Conservation (phyloP, 2,797 vertebrate genomes). For the Podarcis siculus region DNA sequence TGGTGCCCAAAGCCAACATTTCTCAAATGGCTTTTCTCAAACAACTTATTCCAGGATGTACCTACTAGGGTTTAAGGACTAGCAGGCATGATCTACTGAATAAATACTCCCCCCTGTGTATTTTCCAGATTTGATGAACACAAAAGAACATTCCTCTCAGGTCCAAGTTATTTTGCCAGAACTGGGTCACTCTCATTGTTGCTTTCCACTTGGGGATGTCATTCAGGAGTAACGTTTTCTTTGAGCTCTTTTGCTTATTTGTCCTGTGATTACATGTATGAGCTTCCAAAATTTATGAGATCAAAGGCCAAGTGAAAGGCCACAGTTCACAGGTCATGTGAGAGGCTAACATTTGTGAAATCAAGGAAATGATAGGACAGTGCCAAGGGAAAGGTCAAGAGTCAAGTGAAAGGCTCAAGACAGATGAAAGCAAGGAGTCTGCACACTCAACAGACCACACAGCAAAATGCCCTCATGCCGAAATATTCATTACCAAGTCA, state of each 20-base stretch:
- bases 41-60: neutral
- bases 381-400: slow-evolving; percentile 81
- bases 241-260: slow-evolving; percentile 78
- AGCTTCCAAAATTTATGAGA: slow-evolving; percentile 82
- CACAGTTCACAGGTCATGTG: slow-evolving; percentile 79
- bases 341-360: slow-evolving; percentile 81
- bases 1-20: neutral
- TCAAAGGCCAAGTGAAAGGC: slow-evolving; percentile 79
- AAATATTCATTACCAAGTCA: slow-evolving; percentile 49
- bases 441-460: slow-evolving; percentile 55
- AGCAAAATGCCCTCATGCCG: slow-evolving; percentile 43
- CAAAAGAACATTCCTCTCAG: slow-evolving; percentile 12
- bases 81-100: neutral
- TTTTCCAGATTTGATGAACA: slow-evolving; percentile 7
- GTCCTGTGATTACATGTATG: slow-evolving; percentile 74
- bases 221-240: slow-evolving; percentile 61
- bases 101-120: neutral
- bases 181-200: slow-evolving; percentile 43
- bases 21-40: neutral
- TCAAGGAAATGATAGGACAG: slow-evolving; percentile 80
- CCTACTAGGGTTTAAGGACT: neutral
- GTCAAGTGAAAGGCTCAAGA: slow-evolving; percentile 77
- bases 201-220: slow-evolving; percentile 66
- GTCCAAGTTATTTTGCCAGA: slow-evolving; percentile 25
- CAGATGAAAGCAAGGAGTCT: slow-evolving; percentile 76